phyloP scores from a whole-genome alignment of 2,797 vertebrate species.

The Calcarius lapponicus region DNA sequence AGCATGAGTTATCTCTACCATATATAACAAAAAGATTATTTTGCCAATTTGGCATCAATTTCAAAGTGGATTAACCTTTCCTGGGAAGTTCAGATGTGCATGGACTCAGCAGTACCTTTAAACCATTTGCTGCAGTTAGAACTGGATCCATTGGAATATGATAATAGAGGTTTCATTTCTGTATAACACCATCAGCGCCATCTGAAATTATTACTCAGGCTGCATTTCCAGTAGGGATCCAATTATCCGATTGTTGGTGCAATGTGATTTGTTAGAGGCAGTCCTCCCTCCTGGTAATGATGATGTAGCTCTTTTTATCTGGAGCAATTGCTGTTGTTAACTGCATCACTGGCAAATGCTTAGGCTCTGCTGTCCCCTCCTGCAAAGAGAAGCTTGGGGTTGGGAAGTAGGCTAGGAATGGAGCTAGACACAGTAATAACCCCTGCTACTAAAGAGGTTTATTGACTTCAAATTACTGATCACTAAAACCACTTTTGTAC shows the following conservation, averaged over 20 bases:
- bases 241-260: background rate
- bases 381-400: background rate
- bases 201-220: constrained; percentile 31
- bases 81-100: background rate
- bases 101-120: background rate
- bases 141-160: background rate
- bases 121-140: background rate
- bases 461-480: constrained; percentile 29
- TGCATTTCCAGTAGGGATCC: constrained; percentile 41
- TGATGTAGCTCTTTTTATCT: constrained; percentile 36
- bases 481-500: constrained; percentile 2
- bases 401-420: background rate
- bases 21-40: background rate
- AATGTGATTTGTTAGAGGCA: constrained; percentile 24
- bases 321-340: constrained; percentile 31
- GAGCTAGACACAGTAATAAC: background rate
- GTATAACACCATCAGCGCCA: background rate
- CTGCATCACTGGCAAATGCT: background rate
- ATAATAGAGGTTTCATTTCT: constrained; percentile 22
- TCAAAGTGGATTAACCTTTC: constrained; percentile 16
- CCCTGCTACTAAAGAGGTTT: constrained; percentile 5
- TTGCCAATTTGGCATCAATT: background rate
- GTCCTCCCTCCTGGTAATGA: constrained; percentile 23
- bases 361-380: background rate
- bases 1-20: too few relatives aligned